Conservation (phyloP, 2,113 vertebrate species). For the Platichthys flesus region DNA sequence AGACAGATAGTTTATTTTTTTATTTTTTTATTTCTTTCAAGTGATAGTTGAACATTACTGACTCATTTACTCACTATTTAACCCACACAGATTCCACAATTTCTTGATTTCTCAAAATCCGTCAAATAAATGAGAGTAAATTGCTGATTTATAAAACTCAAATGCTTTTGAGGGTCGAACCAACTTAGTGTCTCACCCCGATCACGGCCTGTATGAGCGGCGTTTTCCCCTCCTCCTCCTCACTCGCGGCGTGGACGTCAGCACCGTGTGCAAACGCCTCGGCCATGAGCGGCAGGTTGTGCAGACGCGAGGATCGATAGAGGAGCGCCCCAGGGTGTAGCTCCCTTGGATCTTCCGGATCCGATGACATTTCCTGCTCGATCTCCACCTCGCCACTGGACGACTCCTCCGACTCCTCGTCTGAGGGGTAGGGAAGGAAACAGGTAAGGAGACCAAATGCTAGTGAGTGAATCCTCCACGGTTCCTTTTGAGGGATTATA, state of each 20-base stretch:
- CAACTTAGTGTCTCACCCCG: conserved; percentile 85
- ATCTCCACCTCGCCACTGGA: conserved; percentile 83
- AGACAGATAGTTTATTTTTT: not conserved
- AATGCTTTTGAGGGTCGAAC: too few species aligned
- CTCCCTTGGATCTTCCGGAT: conserved; percentile 82
- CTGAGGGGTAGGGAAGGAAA: conserved; percentile 36
- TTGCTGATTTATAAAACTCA: not conserved
- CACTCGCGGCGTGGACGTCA: conserved; percentile 88
- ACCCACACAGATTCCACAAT: not conserved
- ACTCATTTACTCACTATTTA: too few species aligned
- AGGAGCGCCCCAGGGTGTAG: conserved; percentile 87
- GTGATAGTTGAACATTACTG: not conserved
- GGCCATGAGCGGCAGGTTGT: conserved; percentile 93
- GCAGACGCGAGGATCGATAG: conserved; percentile 87
- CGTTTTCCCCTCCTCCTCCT: conserved; percentile 89
- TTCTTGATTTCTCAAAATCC: not conserved
- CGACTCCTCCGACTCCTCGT: conserved; percentile 80
- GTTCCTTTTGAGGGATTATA: not conserved
- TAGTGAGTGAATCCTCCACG: not conserved
- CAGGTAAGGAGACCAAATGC: not conserved
- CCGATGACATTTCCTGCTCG: conserved; percentile 78
- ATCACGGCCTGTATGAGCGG: conserved; percentile 94
- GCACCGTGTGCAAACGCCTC: conserved; percentile 96
- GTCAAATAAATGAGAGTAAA: not conserved
- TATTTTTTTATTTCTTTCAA: not conserved